These are phyloP conservation scores for Sisyra nigra DNA, from an alignment of 2,888 invertebrate genomes.

Conservation along the genomic window DNA sequence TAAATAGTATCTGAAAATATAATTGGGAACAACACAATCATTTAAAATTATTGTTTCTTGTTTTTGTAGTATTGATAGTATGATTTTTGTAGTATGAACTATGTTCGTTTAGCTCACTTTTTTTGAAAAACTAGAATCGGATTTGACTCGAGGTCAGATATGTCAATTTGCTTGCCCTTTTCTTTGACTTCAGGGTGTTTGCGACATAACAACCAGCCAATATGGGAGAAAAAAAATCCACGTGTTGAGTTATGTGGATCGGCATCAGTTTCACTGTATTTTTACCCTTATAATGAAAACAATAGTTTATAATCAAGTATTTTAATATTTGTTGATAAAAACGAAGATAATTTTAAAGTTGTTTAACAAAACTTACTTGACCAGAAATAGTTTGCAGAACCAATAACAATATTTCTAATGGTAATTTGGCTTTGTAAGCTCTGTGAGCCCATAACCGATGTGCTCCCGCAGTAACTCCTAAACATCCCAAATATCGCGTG, in stretches of 20 bases:
- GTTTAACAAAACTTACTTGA: slow-evolving; percentile 5
- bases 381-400: slow-evolving; percentile 62
- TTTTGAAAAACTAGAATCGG: slow-evolving; percentile 75
- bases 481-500: not conserved
- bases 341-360: no score
- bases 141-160: slow-evolving; percentile 72
- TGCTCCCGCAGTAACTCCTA: slow-evolving; percentile 89
- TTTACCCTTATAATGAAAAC: slow-evolving; percentile 85
- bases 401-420: slow-evolving; percentile 62
- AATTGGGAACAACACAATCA: no score
- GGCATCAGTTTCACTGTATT: slow-evolving; percentile 76
- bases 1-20: slow-evolving; percentile 19
- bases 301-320: slow-evolving; percentile 71
- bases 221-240: slow-evolving; percentile 91
- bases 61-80: no score
- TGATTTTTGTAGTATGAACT: no score
- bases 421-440: slow-evolving; percentile 80
- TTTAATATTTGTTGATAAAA: slow-evolving; percentile 20
- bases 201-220: slow-evolving; percentile 79
- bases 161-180: slow-evolving; percentile 68
- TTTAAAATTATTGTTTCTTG: no score
- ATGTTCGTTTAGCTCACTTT: slow-evolving; percentile 34
- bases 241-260: slow-evolving; percentile 78
- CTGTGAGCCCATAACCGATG: slow-evolving; percentile 91
- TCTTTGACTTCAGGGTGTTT: slow-evolving; percentile 77